A percentile compares a stretch with the other conserved stretches of the same genome.
Evolutionary conservation across 2,797 vertebrate genomes (phyloP).

Genomic region (Crocidura indochinensis): DNA sequence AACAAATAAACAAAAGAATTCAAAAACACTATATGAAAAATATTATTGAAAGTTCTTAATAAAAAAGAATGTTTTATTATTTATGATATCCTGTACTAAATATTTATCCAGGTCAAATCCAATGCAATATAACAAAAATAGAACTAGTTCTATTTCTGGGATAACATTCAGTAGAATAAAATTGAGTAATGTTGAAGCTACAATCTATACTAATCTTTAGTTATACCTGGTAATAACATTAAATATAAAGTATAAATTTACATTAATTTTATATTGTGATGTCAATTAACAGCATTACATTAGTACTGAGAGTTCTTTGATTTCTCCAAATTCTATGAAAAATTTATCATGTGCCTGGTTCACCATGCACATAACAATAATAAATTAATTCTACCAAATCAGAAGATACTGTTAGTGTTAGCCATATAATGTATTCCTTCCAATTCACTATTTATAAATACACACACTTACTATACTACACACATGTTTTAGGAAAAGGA

Average conservation of each 20-base stretch:
- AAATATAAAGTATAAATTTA: neutral
- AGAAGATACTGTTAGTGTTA: neutral
- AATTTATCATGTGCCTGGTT: neutral
- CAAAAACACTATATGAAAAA: neutral
- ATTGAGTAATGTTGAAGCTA: neutral
- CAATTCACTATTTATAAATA: neutral
- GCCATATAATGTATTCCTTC: neutral
- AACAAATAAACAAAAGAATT: neutral
- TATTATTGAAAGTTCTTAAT: neutral
- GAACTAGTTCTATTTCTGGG: neutral
- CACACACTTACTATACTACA: neutral
- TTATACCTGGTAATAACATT: neutral
- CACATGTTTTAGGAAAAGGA: conserved; percentile 23
- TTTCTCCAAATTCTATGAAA: neutral
- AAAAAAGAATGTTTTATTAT: neutral
- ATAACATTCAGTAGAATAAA: neutral
- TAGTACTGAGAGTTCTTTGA: conserved; percentile 7
- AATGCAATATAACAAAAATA: neutral
- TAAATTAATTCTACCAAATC: conserved; percentile 21
- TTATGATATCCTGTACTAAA: neutral
- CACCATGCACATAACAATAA: neutral
- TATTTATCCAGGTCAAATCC: neutral
- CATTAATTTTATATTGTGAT: too few species aligned
- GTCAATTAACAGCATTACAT: neutral
- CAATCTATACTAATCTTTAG: neutral